Evolutionary conservation across 2,888 invertebrate species (phyloP).

Genomic region (Drosophila conformis): DNA sequence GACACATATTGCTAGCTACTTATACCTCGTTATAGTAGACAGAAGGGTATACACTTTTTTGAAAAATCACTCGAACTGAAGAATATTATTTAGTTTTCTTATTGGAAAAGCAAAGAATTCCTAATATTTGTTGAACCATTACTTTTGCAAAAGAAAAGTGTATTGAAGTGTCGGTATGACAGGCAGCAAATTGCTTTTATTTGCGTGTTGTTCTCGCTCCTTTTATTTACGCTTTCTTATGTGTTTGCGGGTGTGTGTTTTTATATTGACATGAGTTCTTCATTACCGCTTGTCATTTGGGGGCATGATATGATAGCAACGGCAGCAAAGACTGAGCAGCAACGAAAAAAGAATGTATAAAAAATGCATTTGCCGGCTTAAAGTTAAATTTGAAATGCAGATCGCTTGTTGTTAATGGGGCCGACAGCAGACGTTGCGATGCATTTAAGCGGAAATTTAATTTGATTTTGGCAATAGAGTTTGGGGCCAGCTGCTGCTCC

Average conservation of each 20-base stretch:
- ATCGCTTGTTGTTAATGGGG: conserved; percentile 42
- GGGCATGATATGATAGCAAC: conserved; percentile 20
- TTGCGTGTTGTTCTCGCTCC: conserved; percentile 10
- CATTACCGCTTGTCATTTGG: conserved; percentile 54
- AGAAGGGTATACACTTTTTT: neutral
- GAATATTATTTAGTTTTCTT: neutral
- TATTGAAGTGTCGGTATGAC: neutral
- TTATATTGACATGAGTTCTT: conserved; percentile 64
- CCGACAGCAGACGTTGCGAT: conserved; percentile 33
- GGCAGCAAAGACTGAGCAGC: conserved; percentile 7
- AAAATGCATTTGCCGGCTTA: conserved; percentile 49
- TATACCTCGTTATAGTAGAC: neutral
- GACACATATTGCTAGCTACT: neutral
- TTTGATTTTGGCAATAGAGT: conserved; percentile 59
- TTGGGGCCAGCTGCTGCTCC: conserved; percentile 7
- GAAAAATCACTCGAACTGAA: too few species aligned
- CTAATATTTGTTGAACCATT: too few species aligned
- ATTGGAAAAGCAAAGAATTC: neutral
- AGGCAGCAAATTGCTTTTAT: neutral
- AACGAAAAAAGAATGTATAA: conserved; percentile 18
- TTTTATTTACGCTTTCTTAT: conserved; percentile 2
- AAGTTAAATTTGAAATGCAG: conserved; percentile 7
- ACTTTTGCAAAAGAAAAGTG: conserved; percentile 3
- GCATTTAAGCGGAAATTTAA: conserved; percentile 76
- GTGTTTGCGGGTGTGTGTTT: conserved; percentile 15